Base-by-base conservation (phyloP, 2,113 vertebrate species). In the Protomyctophum bolini region DNA sequence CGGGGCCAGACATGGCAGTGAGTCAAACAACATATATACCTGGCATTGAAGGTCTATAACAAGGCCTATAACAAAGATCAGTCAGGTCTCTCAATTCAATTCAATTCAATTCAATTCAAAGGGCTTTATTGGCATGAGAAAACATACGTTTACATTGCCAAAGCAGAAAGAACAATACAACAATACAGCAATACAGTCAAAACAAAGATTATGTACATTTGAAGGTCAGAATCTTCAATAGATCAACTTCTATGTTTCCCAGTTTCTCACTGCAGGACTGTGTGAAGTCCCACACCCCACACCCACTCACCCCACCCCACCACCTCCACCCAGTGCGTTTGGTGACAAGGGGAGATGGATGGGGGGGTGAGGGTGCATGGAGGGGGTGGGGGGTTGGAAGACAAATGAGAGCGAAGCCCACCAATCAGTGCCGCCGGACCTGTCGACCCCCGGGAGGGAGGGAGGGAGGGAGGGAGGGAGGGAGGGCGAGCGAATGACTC, bases 341-440 rank as follows among this genome's bases (percentile, higher is more conserved):
- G 7, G 64, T 88, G 89, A 93, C 90, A 88, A 0, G 2, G 28
- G 11, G 66, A 90, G 91, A 92, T 89, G 82, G 84, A 92, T 91
- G 86, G 70, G 51, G 58, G 72, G 4, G 66, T 65, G 54, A 81
- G 70, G 33, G 33, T 6, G 5, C 33, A 3, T 63, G 54, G 82
- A 68, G 21, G 21, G 21, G 21, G 21, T 1, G 21, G 21, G 21
- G 21, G 21, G 21, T 64, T 11, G 76, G 77, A 41, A 92, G 90
- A 93, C 86, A 91, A 92, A 93, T 83, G 89, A 91, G 87, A 70
- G 79, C 54, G 33, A 66, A 59, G 63, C 64, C 83, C 77, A 86
- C 89, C 87, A 87, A 88, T 88, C 85, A 79, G 82, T 75, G 66
- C 62, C 63, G 48, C 70, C 77, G 63, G 72, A 75, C 68, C 72